Evolutionary conservation across 1,140 invertebrate genomes (phyloP).

Genomic region (Bombus fervidus): DNA sequence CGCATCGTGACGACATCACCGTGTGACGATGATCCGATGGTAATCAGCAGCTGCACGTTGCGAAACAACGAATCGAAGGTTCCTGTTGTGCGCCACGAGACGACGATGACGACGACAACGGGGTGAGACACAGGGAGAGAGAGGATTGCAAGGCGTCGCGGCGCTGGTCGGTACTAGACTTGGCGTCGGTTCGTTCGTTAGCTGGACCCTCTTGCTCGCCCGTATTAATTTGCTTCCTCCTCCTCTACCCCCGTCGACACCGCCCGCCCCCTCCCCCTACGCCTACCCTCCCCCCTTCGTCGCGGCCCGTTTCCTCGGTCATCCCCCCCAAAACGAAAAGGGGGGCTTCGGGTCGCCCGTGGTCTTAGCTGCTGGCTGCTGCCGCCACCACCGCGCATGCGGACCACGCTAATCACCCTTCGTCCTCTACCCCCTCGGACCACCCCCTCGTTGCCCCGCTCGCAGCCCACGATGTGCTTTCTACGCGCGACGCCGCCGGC

Average conservation of each 20-base stretch:
- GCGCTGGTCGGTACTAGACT: slow-evolving; percentile 80
- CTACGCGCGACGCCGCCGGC: slow-evolving; percentile 21
- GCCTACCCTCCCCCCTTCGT: slow-evolving; percentile 44
- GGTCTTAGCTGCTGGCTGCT: slow-evolving; percentile 67
- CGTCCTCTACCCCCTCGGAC: slow-evolving; percentile 66
- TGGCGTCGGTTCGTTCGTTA: slow-evolving; percentile 80
- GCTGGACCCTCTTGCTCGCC: slow-evolving; percentile 77
- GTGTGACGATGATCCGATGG: neutral
- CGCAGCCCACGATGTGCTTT: slow-evolving; percentile 18
- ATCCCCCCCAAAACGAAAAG: slow-evolving; percentile 60
- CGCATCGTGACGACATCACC: neutral
- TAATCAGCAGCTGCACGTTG: neutral
- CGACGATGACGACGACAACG: neutral
- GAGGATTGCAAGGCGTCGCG: slow-evolving; percentile 67
- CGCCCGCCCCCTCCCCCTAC: slow-evolving; percentile 45
- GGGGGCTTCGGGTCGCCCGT: slow-evolving; percentile 69
- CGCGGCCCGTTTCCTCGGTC: slow-evolving; percentile 57
- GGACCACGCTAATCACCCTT: slow-evolving; percentile 74
- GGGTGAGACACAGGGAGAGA: slow-evolving; percentile 55
- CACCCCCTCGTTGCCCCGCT: slow-evolving; percentile 42
- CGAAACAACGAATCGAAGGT: neutral
- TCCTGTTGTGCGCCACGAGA: neutral
- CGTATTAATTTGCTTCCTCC: slow-evolving; percentile 81
- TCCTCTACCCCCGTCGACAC: slow-evolving; percentile 64
- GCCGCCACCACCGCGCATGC: slow-evolving; percentile 74